phyloP scores from a whole-genome alignment of 2,113 vertebrate genomes.

The Columbina picui region DNA sequence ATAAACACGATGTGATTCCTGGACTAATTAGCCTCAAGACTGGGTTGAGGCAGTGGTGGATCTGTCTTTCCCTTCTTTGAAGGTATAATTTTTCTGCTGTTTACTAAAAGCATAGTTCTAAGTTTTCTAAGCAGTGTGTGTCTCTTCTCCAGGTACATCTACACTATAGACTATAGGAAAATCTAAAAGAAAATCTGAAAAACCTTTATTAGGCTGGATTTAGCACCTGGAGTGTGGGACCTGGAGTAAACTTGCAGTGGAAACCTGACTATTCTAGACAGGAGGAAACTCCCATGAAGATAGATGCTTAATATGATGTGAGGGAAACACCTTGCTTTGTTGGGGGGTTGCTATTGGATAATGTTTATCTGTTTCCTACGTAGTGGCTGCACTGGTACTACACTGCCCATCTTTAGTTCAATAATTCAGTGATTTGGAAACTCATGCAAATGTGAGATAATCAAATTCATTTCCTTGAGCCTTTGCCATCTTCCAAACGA shows the following conservation, averaged over 20 bases:
- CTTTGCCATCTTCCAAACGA: not conserved
- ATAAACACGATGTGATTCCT: not conserved
- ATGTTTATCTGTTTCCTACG: not conserved
- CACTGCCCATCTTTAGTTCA: not conserved
- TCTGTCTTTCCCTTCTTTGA: not conserved
- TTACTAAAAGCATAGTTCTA: not conserved
- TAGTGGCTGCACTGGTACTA: not conserved
- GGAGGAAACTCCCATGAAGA: not conserved
- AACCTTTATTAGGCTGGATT: not conserved
- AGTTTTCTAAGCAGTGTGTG: not conserved
- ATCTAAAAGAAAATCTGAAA: not conserved
- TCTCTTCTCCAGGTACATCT: not conserved
- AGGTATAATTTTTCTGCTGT: not conserved
- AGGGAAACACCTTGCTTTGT: not conserved
- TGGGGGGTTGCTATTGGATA: not conserved
- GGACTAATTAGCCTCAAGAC: not conserved
- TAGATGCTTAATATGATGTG: not conserved
- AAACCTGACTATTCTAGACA: not conserved
- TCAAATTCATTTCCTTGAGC: accelerated
- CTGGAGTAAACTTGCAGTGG: not conserved
- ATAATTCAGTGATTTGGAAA: not conserved
- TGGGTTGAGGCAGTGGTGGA: not conserved
- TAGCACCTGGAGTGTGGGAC: not conserved
- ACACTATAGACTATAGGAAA: not conserved
- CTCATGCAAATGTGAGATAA: accelerated